Evolutionary conservation across 2,888 invertebrate genomes (phyloP), one percentile per base, ranked within the genome.

Genomic region (Lasioglossum calceatum): DNA sequence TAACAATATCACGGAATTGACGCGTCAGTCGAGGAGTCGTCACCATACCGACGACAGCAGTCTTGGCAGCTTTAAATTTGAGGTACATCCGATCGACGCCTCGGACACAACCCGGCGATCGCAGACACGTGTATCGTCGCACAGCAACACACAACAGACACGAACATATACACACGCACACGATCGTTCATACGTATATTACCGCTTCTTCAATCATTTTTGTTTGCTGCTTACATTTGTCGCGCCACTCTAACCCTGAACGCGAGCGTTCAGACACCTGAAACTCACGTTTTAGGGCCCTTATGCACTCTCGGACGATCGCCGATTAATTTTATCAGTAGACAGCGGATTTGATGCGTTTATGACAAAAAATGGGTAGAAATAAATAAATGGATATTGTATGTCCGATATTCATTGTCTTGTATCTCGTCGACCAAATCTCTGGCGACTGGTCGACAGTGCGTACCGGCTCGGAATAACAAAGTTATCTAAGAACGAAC

Each of bases 11-110:
- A 92, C 93, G 85, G 95, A 95, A 91, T 88, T 92, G 82, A 93
- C 92, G 85, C 94, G 94, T 81, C 93, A 96, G 88, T 94, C 95
- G 67, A 95, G 97, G 87, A 96, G 96, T 86, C 95, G 97, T 77
- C 97, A 97, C 88, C 96, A 96, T 91, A 97, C 97, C 0, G 97
- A 97, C 93, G 97, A 97, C 93, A 97, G 97, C 89, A 97, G 97
- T 85, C 96, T 97, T 83, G 97, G 97, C 94, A 97, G 97, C 95
- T 96, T 97, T 93, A 97, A 97, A 94, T 97, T 97, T 92, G 97
- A 97, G 96, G 97, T 97, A 95, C 88, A 93, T 92, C 75, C 61
- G 54, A 64, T 36, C 81, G 85, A 90, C 82, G 71, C 73, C 70
- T 88, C 71, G 67, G 80, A 79, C 80, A n/a, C 64, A 8, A 16